These are phyloP conservation scores for Chlorodrepanis virens DNA, from an alignment of 2,113 vertebrate species.

Conservation along the genomic window DNA sequence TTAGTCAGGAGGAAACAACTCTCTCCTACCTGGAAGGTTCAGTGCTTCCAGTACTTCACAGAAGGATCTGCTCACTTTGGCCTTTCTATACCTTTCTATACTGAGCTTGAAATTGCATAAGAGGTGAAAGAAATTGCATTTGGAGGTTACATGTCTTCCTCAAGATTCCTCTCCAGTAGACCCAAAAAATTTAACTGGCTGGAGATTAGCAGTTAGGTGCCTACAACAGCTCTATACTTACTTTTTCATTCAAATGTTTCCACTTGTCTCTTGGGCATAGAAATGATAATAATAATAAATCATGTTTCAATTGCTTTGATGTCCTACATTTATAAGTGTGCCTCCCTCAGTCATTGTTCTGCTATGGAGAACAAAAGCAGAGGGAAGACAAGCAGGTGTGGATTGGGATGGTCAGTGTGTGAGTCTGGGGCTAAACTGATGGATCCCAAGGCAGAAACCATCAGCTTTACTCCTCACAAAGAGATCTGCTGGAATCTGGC, in stretches of 20 bases:
- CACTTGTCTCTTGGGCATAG: background rate
- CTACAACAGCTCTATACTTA: background rate
- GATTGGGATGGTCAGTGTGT: background rate
- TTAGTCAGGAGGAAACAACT: background rate
- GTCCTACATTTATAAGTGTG: background rate
- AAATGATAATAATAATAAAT: background rate
- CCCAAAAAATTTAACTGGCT: background rate
- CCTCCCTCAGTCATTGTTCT: background rate
- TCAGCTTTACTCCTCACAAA: background rate
- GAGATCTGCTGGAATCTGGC: background rate
- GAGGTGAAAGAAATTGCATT: background rate
- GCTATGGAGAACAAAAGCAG: background rate
- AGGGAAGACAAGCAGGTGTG: background rate
- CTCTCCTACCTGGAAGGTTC: background rate
- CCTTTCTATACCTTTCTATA: background rate
- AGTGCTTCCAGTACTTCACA: background rate
- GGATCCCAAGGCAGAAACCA: background rate
- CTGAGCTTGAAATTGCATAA: background rate
- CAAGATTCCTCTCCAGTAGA: background rate
- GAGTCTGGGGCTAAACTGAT: background rate
- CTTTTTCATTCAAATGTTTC: background rate
- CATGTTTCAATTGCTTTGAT: background rate
- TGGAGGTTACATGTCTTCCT: background rate
- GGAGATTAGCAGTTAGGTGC: background rate
- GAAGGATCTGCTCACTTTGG: background rate